Evolutionary conservation across 2,888 invertebrate species (phyloP).

Genomic region (Timandra comae): DNA sequence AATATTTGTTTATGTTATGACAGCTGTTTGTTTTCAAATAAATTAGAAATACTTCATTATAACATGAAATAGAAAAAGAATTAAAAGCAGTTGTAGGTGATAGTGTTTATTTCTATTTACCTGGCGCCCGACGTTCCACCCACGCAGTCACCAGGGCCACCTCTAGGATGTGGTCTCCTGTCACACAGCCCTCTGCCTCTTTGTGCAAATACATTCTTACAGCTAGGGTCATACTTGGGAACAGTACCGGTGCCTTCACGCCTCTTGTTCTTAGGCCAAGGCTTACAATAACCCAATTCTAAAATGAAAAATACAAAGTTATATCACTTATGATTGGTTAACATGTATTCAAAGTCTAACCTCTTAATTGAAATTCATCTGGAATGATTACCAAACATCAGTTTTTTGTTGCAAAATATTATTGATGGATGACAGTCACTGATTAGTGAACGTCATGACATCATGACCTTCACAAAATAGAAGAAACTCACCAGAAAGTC

Average conservation of each 20-base stretch:
- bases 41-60: no score
- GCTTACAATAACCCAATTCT: slow-evolving; percentile 77
- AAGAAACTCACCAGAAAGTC: slow-evolving; percentile 79
- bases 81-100: no score
- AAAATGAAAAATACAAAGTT: slow-evolving; percentile 11
- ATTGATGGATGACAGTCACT: background rate
- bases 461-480: slow-evolving; percentile 33
- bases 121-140: slow-evolving; percentile 85
- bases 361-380: no score
- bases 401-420: no score
- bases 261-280: slow-evolving; percentile 80
- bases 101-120: no score
- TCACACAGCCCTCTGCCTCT: slow-evolving; percentile 82
- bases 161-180: slow-evolving; percentile 82
- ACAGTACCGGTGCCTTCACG: slow-evolving; percentile 78
- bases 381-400: no score
- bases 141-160: slow-evolving; percentile 59
- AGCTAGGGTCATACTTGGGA: slow-evolving; percentile 80
- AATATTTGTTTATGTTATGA: no score
- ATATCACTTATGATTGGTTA: background rate
- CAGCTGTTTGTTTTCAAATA: no score
- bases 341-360: no score
- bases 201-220: slow-evolving; percentile 80
- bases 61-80: no score
- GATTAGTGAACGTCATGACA: slow-evolving; percentile 1